phyloP scores from a whole-genome alignment of 1,140 invertebrate species.

The Neuroterus valhalla region DNA sequence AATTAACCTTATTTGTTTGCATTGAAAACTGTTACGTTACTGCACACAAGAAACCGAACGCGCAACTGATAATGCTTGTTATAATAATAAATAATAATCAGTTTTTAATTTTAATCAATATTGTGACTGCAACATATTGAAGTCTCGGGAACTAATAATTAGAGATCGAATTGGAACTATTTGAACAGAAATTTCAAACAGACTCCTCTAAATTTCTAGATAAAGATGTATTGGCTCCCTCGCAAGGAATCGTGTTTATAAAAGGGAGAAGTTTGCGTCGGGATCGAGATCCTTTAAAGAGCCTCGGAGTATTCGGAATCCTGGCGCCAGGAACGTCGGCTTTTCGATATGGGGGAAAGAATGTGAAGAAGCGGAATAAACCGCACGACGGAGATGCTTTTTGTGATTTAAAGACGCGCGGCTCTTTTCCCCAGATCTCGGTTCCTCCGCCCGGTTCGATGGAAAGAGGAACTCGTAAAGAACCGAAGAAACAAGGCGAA shows the following conservation, averaged over 20 bases:
- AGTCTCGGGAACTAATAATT: too few relatives aligned
- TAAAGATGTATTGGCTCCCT: not conserved
- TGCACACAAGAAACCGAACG: too few relatives aligned
- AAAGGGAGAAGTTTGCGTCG: not conserved
- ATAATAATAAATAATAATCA: too few relatives aligned
- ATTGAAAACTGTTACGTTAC: too few relatives aligned
- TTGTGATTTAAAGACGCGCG: slow-evolving; percentile 25
- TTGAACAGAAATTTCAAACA: too few relatives aligned
- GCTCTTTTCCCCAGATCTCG: slow-evolving; percentile 15
- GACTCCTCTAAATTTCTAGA: not conserved
- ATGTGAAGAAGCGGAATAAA: slow-evolving; percentile 26
- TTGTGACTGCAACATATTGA: too few relatives aligned
- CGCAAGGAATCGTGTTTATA: not conserved
- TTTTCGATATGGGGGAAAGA: slow-evolving; percentile 23
- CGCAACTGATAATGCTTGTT: too few relatives aligned
- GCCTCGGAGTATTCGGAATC: slow-evolving; percentile 21
- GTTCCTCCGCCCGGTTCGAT: not conserved
- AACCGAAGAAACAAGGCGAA: not conserved
- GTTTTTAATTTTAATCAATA: too few relatives aligned
- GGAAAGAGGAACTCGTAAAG: slow-evolving; percentile 15
- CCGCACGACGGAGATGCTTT: slow-evolving; percentile 21
- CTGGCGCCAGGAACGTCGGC: slow-evolving; percentile 25
- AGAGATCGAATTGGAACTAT: too few relatives aligned
- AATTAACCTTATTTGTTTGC: too few relatives aligned
- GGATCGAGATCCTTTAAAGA: not conserved